Evolutionary conservation across 2,113 vertebrate genomes (phyloP).

Genomic region (Pandion haliaetus): DNA sequence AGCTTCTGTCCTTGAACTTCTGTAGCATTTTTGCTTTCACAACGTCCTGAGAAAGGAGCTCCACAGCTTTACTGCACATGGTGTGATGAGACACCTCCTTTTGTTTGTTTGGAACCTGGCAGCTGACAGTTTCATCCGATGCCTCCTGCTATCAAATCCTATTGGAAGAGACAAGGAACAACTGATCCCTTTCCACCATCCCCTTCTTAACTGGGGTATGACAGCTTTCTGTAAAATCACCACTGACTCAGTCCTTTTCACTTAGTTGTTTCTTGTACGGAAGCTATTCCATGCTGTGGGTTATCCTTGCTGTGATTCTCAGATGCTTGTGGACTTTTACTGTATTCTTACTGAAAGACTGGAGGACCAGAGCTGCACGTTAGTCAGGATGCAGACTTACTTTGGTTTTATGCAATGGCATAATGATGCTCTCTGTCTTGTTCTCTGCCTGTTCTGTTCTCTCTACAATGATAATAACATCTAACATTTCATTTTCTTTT

Average conservation of each 20-base stretch:
- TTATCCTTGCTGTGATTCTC: not conserved
- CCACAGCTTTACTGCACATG: not conserved
- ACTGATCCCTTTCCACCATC: not conserved
- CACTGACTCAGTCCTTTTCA: not conserved
- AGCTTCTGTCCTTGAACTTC: not conserved
- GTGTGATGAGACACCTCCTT: not conserved
- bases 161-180: not conserved
- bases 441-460: not conserved
- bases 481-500: constrained; percentile 4
- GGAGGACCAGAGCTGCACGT: not conserved
- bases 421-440: not conserved
- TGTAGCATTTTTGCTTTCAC: not conserved
- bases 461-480: not conserved
- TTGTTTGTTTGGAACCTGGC: not conserved
- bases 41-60: not conserved
- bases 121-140: not conserved
- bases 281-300: not conserved
- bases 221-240: not conserved
- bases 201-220: not conserved
- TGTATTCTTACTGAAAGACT: not conserved
- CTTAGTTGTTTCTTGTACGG: not conserved
- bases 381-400: not conserved
- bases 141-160: not conserved
- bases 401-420: not conserved
- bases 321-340: not conserved